phyloP scores from a whole-genome alignment of 1,140 invertebrate species.

The Bombus waltoni region DNA sequence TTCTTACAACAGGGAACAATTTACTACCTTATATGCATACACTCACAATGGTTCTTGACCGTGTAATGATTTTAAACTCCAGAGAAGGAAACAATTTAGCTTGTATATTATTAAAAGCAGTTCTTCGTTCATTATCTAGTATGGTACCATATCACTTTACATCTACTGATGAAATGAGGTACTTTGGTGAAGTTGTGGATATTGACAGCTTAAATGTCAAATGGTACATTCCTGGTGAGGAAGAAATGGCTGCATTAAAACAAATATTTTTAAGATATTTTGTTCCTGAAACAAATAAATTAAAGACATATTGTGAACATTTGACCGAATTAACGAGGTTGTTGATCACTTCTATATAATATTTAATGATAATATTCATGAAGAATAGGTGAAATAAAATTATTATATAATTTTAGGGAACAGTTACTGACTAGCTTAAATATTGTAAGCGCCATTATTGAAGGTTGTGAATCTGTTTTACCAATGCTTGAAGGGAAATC shows the following conservation, averaged over 20 bases:
- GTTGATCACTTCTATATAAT: slow-evolving; percentile 6
- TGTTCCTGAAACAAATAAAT: slow-evolving; percentile 81
- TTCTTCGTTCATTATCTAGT: slow-evolving; percentile 85
- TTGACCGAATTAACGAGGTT: slow-evolving; percentile 73
- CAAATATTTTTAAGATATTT: slow-evolving; percentile 87
- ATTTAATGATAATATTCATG: background rate
- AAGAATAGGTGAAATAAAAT: background rate
- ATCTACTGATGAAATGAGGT: slow-evolving; percentile 85
- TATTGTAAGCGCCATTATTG: slow-evolving; percentile 73
- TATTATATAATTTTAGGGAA: slow-evolving; percentile 75
- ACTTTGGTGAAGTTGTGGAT: slow-evolving; percentile 91
- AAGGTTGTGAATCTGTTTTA: slow-evolving; percentile 84
- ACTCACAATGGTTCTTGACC: slow-evolving; percentile 85
- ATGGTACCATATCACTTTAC: slow-evolving; percentile 87
- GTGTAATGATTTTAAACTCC: slow-evolving; percentile 85
- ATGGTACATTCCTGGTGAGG: slow-evolving; percentile 90
- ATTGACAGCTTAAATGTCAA: slow-evolving; percentile 86
- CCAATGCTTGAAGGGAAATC: slow-evolving; percentile 85
- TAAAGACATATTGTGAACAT: slow-evolving; percentile 82
- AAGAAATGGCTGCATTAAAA: slow-evolving; percentile 87
- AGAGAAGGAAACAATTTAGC: slow-evolving; percentile 85
- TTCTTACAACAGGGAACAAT: slow-evolving; percentile 85
- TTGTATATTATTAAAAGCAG: slow-evolving; percentile 79
- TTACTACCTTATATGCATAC: slow-evolving; percentile 86
- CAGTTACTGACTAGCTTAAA: slow-evolving; percentile 81